Base-by-base conservation (phyloP, 2,797 vertebrate species). In the Ciconia nigra region DNA sequence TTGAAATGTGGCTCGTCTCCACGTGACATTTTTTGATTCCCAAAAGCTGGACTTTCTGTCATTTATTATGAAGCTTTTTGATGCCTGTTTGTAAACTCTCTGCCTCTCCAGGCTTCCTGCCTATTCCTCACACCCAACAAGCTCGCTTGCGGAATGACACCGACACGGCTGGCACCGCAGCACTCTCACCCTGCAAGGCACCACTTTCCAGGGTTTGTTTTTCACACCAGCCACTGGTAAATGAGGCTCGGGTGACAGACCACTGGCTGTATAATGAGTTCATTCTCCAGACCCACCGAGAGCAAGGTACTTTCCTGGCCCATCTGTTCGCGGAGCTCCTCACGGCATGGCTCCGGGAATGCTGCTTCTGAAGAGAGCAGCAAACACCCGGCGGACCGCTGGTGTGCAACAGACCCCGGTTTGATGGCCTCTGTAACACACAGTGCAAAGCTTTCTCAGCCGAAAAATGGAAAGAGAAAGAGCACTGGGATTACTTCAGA, bases 201-300 rank as follows among this genome's bases (percentile, higher is more conserved):
- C 31, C 11, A 4, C 72, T 91, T 88, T 8, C 47, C 79, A 18
- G 26, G 52, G 28, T 9, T 62, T 61, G 21, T 31, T 83, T 87
- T 42, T 42, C 1, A 25, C 57, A 47, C 37, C 89, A 87, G 65
- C 65, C 42, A 0, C 87, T 70, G 85, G 93, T 70, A 82, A 95
- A 89, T 3, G 87, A 96, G 88, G 66, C 90, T 70, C 13, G 2
- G 62, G 83, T 71, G 89, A 70, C 83, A 88, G 83, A 49, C 70
- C 94, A 47, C 76, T 91, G 85, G 54, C 90, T 95, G 94, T 65
- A 84, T 94, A 95, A 96, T 47, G 94, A 96, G 89, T 51, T 93
- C 89, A 71, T 89, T 57, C 93, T 92, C 87, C 92, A 92, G 87
- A 47, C 83, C 89, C 78, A 82, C n/a, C 0, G 10, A 96, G 81